Evolutionary conservation across 2,113 vertebrate genomes (phyloP), one percentile per base, ranked within the genome.

Genomic region (Phalacrocorax aristotelis): DNA sequence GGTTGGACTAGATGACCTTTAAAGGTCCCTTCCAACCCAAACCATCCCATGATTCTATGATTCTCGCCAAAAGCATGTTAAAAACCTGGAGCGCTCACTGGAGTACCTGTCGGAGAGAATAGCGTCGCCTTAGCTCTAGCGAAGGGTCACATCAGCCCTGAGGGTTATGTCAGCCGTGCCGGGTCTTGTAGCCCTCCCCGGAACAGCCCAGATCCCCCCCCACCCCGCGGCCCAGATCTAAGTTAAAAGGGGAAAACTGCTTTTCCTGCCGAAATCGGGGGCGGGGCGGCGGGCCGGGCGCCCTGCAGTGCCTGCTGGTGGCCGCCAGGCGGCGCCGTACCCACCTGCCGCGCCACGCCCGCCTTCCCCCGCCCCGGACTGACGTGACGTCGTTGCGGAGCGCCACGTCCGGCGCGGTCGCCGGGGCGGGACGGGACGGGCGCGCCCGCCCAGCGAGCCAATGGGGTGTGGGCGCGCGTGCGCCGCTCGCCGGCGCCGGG

Each of bases 111-210:
- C 40, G 3, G 4, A 8, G 49, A 65, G 13, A 22, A 17, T 26
- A 10, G 2, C 7, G 1, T 2, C 11, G 4, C 71, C 81, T 44
- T 0, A 29, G 20, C 66, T 3, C 8, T 2, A 7, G 14, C 2
- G 9, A 61, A 30, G 21, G 2, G n/a, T 26, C n/a, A 9, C 65
- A 22, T 26, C 60, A 30, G 7, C 44, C n/a, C 30, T 10, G 27
- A 40, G 46, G 20, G 11, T 5, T 40, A 11, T 3, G 1, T 11
- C 30, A 13, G 69, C 78, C 12, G 1, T 5, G 27, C 8, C 10
- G 6, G 29, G 4, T 26, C 9, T 6, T 6, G 2, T 1, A 6
- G 6, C 32, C 0, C 22, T 13, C 16, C 58, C 36, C 0, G 0
- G 29, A 69, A 13, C 15, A 13, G 44, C 40, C n/a, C 12, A 1